These are phyloP conservation scores for Tachina fera DNA, from an alignment of 2,888 invertebrate genomes.

Conservation along the genomic window DNA sequence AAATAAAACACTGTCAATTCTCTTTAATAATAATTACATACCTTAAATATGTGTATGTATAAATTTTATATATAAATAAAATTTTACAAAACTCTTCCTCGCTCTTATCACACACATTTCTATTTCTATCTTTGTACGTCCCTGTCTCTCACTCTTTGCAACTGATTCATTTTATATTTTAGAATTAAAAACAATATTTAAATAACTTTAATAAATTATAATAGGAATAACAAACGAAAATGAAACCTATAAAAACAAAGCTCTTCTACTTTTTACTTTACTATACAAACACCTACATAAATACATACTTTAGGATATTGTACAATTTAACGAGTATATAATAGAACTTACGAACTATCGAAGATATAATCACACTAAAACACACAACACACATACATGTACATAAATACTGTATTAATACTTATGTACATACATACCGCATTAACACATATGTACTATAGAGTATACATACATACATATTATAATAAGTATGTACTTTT, in stretches of 20 bases:
- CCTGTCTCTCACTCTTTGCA: slow-evolving; percentile 17
- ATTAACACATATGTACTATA: slow-evolving; percentile 29
- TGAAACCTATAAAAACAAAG: slow-evolving; percentile 70
- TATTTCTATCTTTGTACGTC: slow-evolving; percentile 1
- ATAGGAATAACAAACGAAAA: slow-evolving; percentile 72
- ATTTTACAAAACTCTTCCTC: slow-evolving; percentile 39
- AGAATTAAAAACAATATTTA: slow-evolving; percentile 60
- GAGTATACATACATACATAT: not conserved
- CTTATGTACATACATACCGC: not conserved
- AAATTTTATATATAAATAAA: slow-evolving; percentile 13
- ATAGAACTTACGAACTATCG: slow-evolving; percentile 32
- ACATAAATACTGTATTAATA: not conserved
- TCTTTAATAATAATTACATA: slow-evolving; percentile 33
- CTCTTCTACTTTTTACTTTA: slow-evolving; percentile 41
- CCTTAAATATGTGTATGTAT: slow-evolving; percentile 4
- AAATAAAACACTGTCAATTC: slow-evolving; percentile 63
- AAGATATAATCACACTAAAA: not conserved
- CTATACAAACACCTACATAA: slow-evolving; percentile 48
- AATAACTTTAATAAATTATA: slow-evolving; percentile 26
- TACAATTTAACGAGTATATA: slow-evolving; percentile 64
- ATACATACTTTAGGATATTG: slow-evolving; percentile 58
- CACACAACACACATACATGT: not conserved
- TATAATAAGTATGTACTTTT: slow-evolving; percentile 36
- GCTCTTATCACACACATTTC: not conserved
- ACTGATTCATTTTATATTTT: slow-evolving; percentile 34